These are phyloP conservation scores for Pangasius macronema DNA, from an alignment of 2,797 vertebrate species.

Conservation along the genomic window DNA sequence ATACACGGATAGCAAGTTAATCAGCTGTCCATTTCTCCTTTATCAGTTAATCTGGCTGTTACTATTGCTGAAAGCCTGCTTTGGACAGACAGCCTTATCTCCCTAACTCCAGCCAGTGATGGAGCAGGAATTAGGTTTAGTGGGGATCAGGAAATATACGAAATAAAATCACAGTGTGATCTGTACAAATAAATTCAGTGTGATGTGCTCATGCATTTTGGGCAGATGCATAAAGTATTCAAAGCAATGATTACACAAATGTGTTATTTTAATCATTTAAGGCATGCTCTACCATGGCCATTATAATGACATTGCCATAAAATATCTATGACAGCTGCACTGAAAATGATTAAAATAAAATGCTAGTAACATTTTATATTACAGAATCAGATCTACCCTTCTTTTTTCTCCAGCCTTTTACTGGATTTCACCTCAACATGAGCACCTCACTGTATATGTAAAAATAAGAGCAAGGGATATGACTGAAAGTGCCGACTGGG, in stretches of 20 bases:
- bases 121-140: not conserved
- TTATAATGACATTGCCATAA: not conserved
- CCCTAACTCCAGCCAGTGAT: not conserved
- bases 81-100: not conserved
- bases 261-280: not conserved
- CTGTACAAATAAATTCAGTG: not conserved
- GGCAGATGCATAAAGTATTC: not conserved
- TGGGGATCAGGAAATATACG: not conserved
- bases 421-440: not conserved
- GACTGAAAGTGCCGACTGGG: too few relatives aligned
- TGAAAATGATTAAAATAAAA: not conserved
- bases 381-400: not conserved
- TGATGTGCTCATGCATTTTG: not conserved
- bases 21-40: not conserved
- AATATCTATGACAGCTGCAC: not conserved
- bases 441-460: too few relatives aligned
- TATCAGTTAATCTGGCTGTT: not conserved
- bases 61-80: not conserved
- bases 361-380: not conserved
- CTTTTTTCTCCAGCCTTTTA: not conserved
- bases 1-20: not conserved
- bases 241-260: not conserved
- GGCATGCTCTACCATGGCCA: not conserved
- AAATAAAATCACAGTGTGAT: not conserved
- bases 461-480: not conserved